These are phyloP conservation scores for Morpho helenor DNA, from an alignment of 2,888 invertebrate species.

Conservation along the genomic window DNA sequence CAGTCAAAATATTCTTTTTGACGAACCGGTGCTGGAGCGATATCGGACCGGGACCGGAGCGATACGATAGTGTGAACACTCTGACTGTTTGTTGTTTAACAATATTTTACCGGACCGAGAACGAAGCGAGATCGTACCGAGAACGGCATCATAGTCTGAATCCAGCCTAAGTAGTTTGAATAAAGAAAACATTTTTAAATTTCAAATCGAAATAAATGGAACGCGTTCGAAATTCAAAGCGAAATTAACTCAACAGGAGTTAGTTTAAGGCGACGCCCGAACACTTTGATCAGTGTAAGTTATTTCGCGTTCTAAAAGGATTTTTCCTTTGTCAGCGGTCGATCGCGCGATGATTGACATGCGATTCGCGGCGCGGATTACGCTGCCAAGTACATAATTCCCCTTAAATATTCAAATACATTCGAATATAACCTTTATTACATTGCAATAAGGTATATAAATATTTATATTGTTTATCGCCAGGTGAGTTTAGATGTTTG, in stretches of 20 bases:
- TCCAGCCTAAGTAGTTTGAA: too few species aligned
- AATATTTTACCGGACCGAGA: too few species aligned
- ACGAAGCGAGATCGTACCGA: too few species aligned
- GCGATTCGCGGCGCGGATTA: conserved; percentile 64
- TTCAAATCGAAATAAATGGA: too few species aligned
- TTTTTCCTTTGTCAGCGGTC: conserved; percentile 72
- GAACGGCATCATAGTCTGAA: too few species aligned
- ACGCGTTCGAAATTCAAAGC: conserved; percentile 9
- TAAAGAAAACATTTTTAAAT: too few species aligned
- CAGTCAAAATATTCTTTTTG: too few species aligned
- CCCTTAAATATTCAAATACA: background rate
- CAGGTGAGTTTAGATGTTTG: conserved; percentile 28
- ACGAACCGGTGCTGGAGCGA: too few species aligned
- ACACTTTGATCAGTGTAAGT: conserved; percentile 68
- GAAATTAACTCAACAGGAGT: conserved; percentile 68
- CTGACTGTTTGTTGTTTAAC: too few species aligned
- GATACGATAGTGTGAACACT: too few species aligned
- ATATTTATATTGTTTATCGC: conserved; percentile 2
- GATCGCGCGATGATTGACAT: conserved; percentile 72
- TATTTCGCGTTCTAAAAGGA: conserved; percentile 60
- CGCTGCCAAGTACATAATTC: conserved; percentile 33
- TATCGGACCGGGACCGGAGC: too few species aligned
- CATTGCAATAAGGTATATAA: conserved; percentile 9
- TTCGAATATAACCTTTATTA: conserved; percentile 28
- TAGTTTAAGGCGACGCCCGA: conserved; percentile 54